These are phyloP conservation scores for Eudyptes chrysolophus DNA, from an alignment of 2,113 vertebrate genomes.

Conservation along the genomic window DNA sequence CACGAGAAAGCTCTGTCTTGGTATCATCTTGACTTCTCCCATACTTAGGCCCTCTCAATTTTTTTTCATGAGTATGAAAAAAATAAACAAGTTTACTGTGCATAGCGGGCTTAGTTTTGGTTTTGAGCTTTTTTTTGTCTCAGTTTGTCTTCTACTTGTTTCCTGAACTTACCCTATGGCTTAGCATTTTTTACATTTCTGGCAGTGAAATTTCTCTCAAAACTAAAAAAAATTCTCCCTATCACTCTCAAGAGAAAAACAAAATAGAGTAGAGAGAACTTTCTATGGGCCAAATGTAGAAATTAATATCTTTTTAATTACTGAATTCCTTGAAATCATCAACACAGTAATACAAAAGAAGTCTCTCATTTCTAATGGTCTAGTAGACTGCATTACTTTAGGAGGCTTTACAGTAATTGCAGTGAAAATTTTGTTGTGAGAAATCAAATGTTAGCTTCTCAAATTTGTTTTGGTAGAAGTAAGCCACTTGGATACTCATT, in stretches of 20 bases:
- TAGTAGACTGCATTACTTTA: background rate
- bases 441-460: background rate
- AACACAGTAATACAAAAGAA: background rate
- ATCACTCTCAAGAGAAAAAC: background rate
- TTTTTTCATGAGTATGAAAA: background rate
- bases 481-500: no score
- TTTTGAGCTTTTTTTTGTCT: background rate
- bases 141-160: background rate
- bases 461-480: background rate
- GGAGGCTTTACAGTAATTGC: background rate
- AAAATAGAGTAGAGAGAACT: background rate
- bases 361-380: background rate
- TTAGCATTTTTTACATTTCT: background rate
- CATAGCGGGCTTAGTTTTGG: accelerated
- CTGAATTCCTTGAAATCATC: background rate
- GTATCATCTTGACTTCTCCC: background rate
- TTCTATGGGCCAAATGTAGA: background rate
- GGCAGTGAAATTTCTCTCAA: background rate
- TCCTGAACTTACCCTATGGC: background rate
- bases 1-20: background rate
- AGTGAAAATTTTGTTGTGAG: background rate
- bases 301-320: background rate
- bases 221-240: accelerated
- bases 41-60: background rate
- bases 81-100: accelerated